Percentiles rank a stretch among this genome's conserved stretches.
phyloP scores from a whole-genome alignment of 2,888 invertebrate species.

The Cephus pygmeus region DNA sequence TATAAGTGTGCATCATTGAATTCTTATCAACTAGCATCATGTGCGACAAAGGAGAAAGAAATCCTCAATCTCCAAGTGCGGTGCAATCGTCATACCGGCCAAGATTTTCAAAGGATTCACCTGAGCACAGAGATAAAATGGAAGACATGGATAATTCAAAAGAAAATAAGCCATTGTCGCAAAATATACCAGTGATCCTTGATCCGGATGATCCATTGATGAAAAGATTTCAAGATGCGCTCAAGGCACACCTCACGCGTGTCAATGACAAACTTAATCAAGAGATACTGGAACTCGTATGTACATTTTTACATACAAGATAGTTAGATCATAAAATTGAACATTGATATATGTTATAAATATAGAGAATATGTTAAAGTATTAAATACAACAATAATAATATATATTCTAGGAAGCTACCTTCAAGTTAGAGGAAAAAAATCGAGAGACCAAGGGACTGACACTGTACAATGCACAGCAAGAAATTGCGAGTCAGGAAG shows the following conservation, averaged over 20 bases:
- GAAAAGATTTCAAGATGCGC: conserved; percentile 77
- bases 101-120: not conserved
- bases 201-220: conserved; percentile 80
- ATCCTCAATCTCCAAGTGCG: not conserved
- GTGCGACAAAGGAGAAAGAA: not conserved
- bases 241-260: conserved; percentile 74
- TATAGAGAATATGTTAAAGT: not conserved
- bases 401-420: conserved; percentile 61
- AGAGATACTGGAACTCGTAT: conserved; percentile 76
- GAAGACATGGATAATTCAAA: not conserved
- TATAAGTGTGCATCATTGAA: not conserved
- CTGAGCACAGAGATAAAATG: not conserved
- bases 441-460: conserved; percentile 71
- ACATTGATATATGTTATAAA: not conserved
- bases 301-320: conserved; percentile 23
- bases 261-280: conserved; percentile 74
- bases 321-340: not conserved
- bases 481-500: conserved; percentile 70
- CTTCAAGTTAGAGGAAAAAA: conserved; percentile 68
- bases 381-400: not conserved
- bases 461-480: conserved; percentile 74
- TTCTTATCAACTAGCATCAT: not conserved
- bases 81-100: not conserved
- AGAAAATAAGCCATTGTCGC: conserved; percentile 1
- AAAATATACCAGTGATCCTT: conserved; percentile 68